These are phyloP conservation scores for Plotosus lineatus DNA, from an alignment of 2,113 vertebrate species.

Conservation along the genomic window DNA sequence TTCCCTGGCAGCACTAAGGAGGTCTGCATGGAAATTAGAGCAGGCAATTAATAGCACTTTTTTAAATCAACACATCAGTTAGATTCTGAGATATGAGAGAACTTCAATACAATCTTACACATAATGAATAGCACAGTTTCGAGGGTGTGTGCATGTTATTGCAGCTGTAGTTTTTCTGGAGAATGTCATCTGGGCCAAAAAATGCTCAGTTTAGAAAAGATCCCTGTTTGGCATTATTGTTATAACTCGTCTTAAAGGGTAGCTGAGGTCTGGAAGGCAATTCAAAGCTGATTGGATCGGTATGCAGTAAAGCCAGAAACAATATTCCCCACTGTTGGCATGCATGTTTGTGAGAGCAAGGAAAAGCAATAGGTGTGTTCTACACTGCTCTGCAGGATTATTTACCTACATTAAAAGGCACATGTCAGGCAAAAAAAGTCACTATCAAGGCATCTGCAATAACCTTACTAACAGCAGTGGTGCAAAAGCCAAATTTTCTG, in stretches of 20 bases:
- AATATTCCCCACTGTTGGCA: constrained; percentile 38
- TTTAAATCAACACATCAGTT: not conserved
- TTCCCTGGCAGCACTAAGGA: not conserved
- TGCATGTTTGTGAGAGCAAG: not conserved
- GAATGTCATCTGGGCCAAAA: constrained; percentile 21
- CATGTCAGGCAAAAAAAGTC: not conserved
- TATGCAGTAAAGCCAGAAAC: constrained; percentile 27
- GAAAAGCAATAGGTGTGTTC: constrained; percentile 3
- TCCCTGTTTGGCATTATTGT: constrained; percentile 34
- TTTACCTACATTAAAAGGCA: not conserved
- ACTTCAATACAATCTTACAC: not conserved
- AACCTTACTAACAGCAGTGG: not conserved
- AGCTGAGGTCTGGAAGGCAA: constrained; percentile 7
- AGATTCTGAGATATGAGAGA: not conserved
- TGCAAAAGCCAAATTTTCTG: not conserved
- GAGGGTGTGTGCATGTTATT: constrained; percentile 19
- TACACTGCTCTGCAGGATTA: not conserved
- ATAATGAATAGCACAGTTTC: not conserved
- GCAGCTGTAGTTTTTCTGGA: constrained; percentile 21
- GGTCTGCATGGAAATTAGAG: not conserved
- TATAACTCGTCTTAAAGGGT: constrained; percentile 1
- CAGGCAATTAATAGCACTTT: not conserved
- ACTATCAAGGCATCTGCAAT: not conserved
- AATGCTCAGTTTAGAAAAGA: constrained; percentile 6
- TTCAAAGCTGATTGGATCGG: constrained; percentile 15